A percentile compares a stretch with the other conserved stretches of the same genome.
Conservation (phyloP, 2,888 invertebrate genomes). For the Sarcophaga caerulescens region DNA sequence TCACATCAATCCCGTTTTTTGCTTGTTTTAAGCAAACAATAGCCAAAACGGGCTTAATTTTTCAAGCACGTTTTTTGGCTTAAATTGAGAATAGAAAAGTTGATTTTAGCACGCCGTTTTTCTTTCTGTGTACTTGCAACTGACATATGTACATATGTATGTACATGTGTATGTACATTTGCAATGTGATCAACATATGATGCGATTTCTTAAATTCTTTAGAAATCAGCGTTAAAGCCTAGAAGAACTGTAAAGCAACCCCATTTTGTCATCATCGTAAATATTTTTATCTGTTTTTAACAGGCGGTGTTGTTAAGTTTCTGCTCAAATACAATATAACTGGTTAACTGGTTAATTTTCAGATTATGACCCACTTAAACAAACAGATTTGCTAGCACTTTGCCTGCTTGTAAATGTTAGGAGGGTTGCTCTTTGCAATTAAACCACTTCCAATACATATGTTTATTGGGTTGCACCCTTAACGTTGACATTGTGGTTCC, state of each 20-base stretch:
- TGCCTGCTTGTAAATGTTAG: background rate
- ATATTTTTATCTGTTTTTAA: slow-evolving; percentile 58
- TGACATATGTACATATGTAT: slow-evolving; percentile 73
- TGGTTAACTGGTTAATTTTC: slow-evolving; percentile 61
- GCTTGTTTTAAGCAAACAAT: too few relatives aligned
- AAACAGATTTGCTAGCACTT: slow-evolving; percentile 43
- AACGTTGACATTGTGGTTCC: background rate
- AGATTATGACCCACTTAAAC: slow-evolving; percentile 63
- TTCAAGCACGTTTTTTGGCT: too few relatives aligned
- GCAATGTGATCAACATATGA: slow-evolving; percentile 80
- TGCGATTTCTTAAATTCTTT: slow-evolving; percentile 69
- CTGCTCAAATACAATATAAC: background rate
- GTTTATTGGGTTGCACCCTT: slow-evolving; percentile 37
- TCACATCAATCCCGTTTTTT: too few relatives aligned
- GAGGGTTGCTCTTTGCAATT: slow-evolving; percentile 27
- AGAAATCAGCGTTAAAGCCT: background rate
- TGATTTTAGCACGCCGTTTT: too few relatives aligned
- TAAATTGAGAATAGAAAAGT: too few relatives aligned
- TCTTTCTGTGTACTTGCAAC: slow-evolving; percentile 67
- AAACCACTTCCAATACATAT: slow-evolving; percentile 55
- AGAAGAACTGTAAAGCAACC: background rate
- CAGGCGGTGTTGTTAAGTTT: slow-evolving; percentile 43
- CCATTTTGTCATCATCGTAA: background rate
- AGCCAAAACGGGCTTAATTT: too few relatives aligned
- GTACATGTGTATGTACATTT: slow-evolving; percentile 11